Base-by-base conservation (phyloP, 2,888 invertebrate genomes). In the Azorinus chamasolen region DNA sequence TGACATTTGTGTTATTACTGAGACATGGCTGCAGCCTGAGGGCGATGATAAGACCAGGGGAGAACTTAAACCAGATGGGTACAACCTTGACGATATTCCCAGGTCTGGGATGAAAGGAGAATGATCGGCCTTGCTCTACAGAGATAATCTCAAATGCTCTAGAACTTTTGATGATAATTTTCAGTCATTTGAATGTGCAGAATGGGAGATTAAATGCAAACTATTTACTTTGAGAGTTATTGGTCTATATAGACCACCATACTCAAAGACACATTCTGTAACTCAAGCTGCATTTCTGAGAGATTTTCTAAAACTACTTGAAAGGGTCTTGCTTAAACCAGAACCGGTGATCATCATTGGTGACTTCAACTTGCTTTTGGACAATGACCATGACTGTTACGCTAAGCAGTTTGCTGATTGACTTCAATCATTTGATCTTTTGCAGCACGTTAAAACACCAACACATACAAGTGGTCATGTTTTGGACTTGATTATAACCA, bases 171-270 rank as follows among this genome's bases (percentile, higher is more conserved):
- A 3, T 20, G 20, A 50, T 5, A 20, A 20, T 22, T 50, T 50
- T 50, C 18, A 50, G 22, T 50, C 50, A 22, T 50, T 50, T 50
- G 50, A 50, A 12, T 50, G 24, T 50, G 50, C 22, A 18, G 50
- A 50, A 22, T 50, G 50, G 50, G 20, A 58, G 37, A 48, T 58
- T 10, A 37, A 27, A 46, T 37, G 16, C 25, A n/a, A 32, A 50
- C 32, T 25, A 32, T 58, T 50, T 25, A 43, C 45, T 32, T 43
- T 69, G 18, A 53, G 12, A 18, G 25, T 70, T 25, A 14, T 61
- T 65, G 66, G 55, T 25, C 53, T 73, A 46, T 73, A 66, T 55
- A 53, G 65, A 48, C 66, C 66, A 20, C 73, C 65, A 16, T 73
- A 61, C 24, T 61, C 61, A 20, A 54, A 66, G 22, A 45, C 27